These are phyloP conservation scores for Australoheros facetus DNA, from an alignment of 2,797 vertebrate genomes.

Conservation along the genomic window DNA sequence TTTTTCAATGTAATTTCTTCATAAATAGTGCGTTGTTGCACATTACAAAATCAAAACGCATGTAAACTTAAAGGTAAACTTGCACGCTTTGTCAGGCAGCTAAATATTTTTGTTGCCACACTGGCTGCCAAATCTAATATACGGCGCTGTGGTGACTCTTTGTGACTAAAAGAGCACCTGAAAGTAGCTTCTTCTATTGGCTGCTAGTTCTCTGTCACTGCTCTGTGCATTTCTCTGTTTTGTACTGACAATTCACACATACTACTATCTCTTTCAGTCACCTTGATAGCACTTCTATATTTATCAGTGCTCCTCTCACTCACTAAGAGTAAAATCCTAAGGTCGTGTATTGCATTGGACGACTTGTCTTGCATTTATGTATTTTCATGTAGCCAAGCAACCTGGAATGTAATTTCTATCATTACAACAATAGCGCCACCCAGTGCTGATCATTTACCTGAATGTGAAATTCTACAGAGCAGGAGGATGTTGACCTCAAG, in stretches of 20 bases:
- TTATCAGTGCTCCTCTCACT: slow-evolving; percentile 8
- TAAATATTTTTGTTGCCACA: neutral
- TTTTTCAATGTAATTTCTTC: neutral
- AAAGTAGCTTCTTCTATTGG: neutral
- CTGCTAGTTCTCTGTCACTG: neutral
- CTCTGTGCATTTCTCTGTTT: neutral
- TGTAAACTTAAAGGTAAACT: neutral
- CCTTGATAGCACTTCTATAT: neutral
- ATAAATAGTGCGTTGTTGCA: neutral
- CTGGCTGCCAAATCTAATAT: neutral
- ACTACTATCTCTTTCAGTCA: neutral
- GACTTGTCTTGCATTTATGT: slow-evolving; percentile 4
- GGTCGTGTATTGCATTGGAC: neutral
- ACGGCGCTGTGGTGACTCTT: neutral
- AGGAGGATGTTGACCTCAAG: neutral
- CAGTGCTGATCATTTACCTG: slow-evolving; percentile 20
- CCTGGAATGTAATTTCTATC: neutral
- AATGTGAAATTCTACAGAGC: neutral
- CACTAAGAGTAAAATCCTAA: neutral
- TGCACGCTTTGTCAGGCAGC: neutral
- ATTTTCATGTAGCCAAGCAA: slow-evolving; percentile 7
- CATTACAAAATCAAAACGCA: neutral
- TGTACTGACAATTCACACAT: neutral
- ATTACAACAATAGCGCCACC: slow-evolving; percentile 24
- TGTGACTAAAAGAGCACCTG: neutral